These are phyloP conservation scores for Magallana nippona DNA, from an alignment of 2,888 invertebrate genomes.

Conservation along the genomic window DNA sequence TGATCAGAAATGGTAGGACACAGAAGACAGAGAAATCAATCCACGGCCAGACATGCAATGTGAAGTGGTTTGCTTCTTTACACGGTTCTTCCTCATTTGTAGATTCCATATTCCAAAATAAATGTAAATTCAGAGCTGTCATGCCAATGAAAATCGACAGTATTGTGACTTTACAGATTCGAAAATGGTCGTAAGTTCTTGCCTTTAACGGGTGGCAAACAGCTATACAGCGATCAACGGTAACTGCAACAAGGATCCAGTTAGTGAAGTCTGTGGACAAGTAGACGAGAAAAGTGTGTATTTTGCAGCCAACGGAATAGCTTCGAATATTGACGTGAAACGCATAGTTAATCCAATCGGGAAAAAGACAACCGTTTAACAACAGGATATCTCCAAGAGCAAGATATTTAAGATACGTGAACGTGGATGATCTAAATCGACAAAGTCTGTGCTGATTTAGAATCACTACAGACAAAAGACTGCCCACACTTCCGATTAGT, in stretches of 20 bases:
- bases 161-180: constrained; percentile 61
- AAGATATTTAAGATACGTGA: constrained; percentile 61
- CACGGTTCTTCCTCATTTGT: constrained; percentile 52
- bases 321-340: constrained; percentile 60
- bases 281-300: constrained; percentile 75
- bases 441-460: constrained; percentile 55
- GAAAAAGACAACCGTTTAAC: constrained; percentile 60
- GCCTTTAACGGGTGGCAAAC: constrained; percentile 72
- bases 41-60: constrained; percentile 66
- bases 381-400: constrained; percentile 59
- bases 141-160: constrained; percentile 53
- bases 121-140: constrained; percentile 69
- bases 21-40: constrained; percentile 69
- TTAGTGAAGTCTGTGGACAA: constrained; percentile 70
- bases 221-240: constrained; percentile 73
- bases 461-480: constrained; percentile 59
- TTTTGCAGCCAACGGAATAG: constrained; percentile 68
- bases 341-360: constrained; percentile 62
- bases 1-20: constrained; percentile 65
- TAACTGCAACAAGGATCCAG: constrained; percentile 75
- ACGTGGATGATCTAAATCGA: constrained; percentile 53
- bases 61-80: constrained; percentile 50
- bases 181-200: constrained; percentile 65
- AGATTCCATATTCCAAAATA: constrained; percentile 66
- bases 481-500: constrained; percentile 59